Conservation (phyloP, 1,140 invertebrate species). For the Meloidogyne hapla region DNA sequence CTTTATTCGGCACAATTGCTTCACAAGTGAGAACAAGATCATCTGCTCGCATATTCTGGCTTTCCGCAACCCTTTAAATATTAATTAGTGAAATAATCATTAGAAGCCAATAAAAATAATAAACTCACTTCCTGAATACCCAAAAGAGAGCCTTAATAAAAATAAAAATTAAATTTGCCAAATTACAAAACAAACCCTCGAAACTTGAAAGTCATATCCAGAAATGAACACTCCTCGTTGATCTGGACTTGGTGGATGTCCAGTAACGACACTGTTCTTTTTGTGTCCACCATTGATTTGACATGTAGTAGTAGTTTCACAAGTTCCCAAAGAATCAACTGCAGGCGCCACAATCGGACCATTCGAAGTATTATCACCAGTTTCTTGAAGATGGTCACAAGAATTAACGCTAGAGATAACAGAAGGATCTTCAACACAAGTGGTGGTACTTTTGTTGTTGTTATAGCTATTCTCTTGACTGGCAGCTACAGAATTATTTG, state of each 20-base stretch:
- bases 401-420: not conserved
- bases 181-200: conserved; percentile 1
- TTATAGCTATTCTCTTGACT: conserved; percentile 6
- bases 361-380: not conserved
- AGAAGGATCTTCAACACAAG: not conserved
- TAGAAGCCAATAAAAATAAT: not conserved
- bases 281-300: conserved; percentile 2
- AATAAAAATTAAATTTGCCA: not conserved
- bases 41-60: conserved; percentile 4
- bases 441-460: not conserved
- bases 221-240: conserved; percentile 19
- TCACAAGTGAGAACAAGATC: conserved; percentile 21
- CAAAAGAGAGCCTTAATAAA: conserved; percentile 18
- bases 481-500: not conserved
- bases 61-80: conserved; percentile 18
- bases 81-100: not conserved
- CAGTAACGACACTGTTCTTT: not conserved
- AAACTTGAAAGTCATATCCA: conserved; percentile 29
- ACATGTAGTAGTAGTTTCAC: not conserved
- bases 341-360: not conserved
- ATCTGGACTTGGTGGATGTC: not conserved
- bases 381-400: not conserved
- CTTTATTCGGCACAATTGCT: conserved; percentile 26
- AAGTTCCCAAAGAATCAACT: not conserved
- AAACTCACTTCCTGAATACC: conserved; percentile 21